phyloP scores from a whole-genome alignment of 2,113 vertebrate species.

The Psittacula cyanocephala region DNA sequence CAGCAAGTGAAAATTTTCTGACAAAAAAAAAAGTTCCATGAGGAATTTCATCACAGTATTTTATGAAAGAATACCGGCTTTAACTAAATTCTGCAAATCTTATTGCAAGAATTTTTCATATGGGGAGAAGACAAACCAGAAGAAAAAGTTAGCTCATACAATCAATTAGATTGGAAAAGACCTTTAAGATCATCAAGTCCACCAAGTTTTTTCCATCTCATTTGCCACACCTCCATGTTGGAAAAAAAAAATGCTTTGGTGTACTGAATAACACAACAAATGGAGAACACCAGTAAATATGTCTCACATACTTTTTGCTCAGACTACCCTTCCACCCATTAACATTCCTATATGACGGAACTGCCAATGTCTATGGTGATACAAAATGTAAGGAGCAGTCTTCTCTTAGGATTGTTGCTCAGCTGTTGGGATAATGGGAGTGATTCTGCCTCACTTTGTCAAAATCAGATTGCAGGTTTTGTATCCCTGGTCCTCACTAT shows the following conservation, averaged over 20 bases:
- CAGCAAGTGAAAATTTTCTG: not conserved
- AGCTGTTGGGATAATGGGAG: not conserved
- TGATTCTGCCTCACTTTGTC: not conserved
- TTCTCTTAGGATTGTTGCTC: not conserved
- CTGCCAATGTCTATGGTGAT: not conserved
- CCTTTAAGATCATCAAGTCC: not conserved
- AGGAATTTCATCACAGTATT: not conserved
- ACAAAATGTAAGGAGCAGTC: not conserved
- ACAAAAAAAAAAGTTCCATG: not conserved
- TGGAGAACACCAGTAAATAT: not conserved
- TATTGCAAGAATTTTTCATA: not conserved
- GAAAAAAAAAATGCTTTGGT: not conserved
- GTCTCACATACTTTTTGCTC: not conserved
- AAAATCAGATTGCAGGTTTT: not conserved
- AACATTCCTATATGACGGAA: not conserved
- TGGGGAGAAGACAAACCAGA: not conserved
- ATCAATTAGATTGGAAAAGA: not conserved
- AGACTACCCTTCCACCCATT: not conserved
- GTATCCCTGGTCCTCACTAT: not conserved
- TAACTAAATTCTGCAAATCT: not conserved
- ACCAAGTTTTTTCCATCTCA: not conserved
- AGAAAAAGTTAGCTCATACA: not conserved
- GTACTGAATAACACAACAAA: not conserved
- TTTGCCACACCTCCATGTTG: not conserved
- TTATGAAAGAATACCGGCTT: not conserved